Percentiles rank a stretch among this genome's conserved stretches.
These are phyloP conservation scores for Cynocephalus volans DNA, from an alignment of 2,113 vertebrate genomes.

Conservation along the genomic window DNA sequence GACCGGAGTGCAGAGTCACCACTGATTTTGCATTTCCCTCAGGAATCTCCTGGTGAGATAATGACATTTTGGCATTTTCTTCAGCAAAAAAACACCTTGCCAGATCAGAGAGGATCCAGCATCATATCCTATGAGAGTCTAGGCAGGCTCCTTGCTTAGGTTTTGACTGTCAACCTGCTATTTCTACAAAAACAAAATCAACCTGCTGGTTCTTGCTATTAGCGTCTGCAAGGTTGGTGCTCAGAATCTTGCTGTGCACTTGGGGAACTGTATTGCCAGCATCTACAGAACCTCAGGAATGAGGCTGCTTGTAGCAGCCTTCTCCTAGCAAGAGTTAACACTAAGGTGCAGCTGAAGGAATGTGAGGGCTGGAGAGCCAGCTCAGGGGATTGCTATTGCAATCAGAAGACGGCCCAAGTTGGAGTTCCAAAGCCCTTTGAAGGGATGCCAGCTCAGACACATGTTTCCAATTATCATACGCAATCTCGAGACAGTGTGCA, in stretches of 20 bases:
- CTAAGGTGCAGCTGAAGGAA: conserved; percentile 81
- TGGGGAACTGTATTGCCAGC: background rate
- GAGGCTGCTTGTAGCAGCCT: conserved; percentile 17
- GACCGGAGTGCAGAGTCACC: background rate
- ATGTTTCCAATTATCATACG: conserved; percentile 84
- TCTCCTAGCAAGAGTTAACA: conserved; percentile 74
- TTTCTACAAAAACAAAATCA: background rate
- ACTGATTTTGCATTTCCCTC: background rate
- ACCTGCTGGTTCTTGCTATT: background rate
- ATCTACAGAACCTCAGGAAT: background rate
- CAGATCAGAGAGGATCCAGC: background rate
- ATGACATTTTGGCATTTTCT: background rate
- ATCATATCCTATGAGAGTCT: background rate
- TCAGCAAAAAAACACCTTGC: background rate
- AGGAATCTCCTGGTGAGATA: conserved; percentile 38
- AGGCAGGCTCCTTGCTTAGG: background rate
- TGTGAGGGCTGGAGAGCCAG: conserved; percentile 53
- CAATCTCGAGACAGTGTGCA: conserved; percentile 77
- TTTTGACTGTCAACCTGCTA: background rate
- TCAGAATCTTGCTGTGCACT: background rate
- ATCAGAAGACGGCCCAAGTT: conserved; percentile 80
- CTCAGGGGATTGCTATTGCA: conserved; percentile 75
- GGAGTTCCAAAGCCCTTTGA: conserved; percentile 82
- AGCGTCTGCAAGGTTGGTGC: background rate
- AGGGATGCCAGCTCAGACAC: conserved; percentile 82